Conservation (phyloP, 2,797 vertebrate species). For the Vipera latastei region DNA sequence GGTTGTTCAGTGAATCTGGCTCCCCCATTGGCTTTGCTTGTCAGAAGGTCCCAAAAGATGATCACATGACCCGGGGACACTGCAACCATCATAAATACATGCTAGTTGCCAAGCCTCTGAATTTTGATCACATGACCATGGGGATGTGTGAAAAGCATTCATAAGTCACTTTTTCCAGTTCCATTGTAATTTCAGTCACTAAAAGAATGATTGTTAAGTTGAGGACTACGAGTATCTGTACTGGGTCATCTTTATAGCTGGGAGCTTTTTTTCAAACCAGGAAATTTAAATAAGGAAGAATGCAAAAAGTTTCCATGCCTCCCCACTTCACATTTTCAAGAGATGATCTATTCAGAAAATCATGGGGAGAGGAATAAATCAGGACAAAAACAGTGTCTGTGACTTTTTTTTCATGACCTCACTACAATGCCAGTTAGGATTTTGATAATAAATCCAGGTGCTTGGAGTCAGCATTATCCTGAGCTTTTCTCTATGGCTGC, state of each 20-base stretch:
- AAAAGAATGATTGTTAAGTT: neutral
- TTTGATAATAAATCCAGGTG: constrained; percentile 8
- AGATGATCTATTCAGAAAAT: neutral
- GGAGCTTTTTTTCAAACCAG: neutral
- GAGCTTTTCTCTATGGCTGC: neutral
- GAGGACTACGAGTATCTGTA: neutral
- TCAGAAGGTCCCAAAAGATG: too few species aligned
- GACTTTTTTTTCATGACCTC: neutral
- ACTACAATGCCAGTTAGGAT: neutral
- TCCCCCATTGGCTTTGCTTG: too few species aligned
- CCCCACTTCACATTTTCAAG: neutral
- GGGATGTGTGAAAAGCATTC: neutral
- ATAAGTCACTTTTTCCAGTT: neutral
- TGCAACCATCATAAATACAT: too few species aligned
- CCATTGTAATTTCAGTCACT: neutral
- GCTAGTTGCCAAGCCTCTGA: neutral
- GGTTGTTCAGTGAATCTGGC: too few species aligned
- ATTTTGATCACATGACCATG: neutral
- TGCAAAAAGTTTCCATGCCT: neutral
- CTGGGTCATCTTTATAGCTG: neutral
- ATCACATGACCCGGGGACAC: too few species aligned
- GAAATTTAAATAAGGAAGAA: neutral
- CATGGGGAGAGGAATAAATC: neutral
- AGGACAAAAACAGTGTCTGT: neutral
- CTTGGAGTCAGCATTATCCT: neutral